Conservation (phyloP, 1,140 invertebrate genomes). For the Aphaenogaster ashmeadi region DNA sequence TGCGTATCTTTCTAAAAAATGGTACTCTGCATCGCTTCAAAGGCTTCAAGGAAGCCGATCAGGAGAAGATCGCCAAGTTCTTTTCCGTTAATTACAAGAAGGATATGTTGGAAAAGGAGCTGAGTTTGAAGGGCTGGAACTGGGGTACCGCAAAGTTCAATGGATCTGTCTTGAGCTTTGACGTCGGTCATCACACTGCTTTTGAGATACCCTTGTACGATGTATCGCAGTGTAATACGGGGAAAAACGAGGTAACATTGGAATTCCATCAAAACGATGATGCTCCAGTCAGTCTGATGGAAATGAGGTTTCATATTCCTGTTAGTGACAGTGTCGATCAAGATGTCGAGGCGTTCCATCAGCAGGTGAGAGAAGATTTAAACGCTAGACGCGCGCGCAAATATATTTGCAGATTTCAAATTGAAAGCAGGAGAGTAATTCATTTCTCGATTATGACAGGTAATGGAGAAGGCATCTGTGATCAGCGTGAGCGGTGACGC, state of each 20-base stretch:
- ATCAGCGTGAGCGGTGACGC: slow-evolving; percentile 99
- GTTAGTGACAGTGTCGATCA: slow-evolving; percentile 93
- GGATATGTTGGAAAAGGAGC: slow-evolving; percentile 96
- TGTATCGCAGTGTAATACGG: slow-evolving; percentile 98
- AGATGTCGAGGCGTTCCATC: slow-evolving; percentile 98
- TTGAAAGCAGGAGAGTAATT: background rate
- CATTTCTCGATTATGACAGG: slow-evolving; percentile 79
- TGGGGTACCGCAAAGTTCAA: slow-evolving; percentile 98
- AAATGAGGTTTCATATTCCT: slow-evolving; percentile 99
- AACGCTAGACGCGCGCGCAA: background rate
- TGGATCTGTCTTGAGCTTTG: slow-evolving; percentile 97
- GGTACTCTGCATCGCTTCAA: slow-evolving; percentile 96
- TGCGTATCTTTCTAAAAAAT: slow-evolving; percentile 96
- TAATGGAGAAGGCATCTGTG: slow-evolving; percentile 98
- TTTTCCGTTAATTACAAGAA: slow-evolving; percentile 95
- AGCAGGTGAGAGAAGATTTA: slow-evolving; percentile 87
- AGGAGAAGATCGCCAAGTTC: slow-evolving; percentile 95
- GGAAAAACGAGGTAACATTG: slow-evolving; percentile 99
- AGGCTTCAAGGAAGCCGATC: slow-evolving; percentile 97
- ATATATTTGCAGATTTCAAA: background rate
- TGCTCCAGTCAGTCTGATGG: slow-evolving; percentile 97
- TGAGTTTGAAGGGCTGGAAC: slow-evolving; percentile 99
- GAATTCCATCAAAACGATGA: slow-evolving; percentile 99
- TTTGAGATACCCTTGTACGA: slow-evolving; percentile 99
- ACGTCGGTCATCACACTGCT: slow-evolving; percentile 95